These are phyloP conservation scores for Bagarius yarrelli DNA, from an alignment of 2,113 vertebrate genomes.

Conservation along the genomic window DNA sequence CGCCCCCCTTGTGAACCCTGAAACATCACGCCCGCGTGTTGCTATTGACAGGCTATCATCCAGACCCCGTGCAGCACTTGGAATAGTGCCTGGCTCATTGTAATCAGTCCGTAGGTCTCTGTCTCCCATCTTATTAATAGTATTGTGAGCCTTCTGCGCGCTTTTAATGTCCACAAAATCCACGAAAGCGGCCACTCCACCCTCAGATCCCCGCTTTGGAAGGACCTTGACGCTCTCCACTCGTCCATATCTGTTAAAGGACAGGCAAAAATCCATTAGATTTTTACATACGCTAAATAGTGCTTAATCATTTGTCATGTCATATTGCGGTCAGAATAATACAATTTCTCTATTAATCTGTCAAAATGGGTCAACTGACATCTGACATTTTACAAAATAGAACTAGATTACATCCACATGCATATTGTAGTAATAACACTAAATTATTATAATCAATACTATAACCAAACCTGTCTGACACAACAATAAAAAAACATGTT, in stretches of 20 bases:
- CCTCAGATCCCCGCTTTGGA: conserved; percentile 96
- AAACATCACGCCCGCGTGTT: conserved; percentile 98
- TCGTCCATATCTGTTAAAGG: conserved; percentile 88
- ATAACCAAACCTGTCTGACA: not conserved
- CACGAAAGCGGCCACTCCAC: conserved; percentile 99
- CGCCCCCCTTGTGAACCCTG: conserved; percentile 98
- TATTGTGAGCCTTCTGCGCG: conserved; percentile 99
- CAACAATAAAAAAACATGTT: not conserved
- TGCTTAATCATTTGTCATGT: not conserved
- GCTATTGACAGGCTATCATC: conserved; percentile 99
- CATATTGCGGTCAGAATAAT: not conserved
- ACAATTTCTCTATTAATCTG: not conserved
- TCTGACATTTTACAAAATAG: not conserved
- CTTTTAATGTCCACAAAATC: conserved; percentile 99
- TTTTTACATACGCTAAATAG: not conserved
- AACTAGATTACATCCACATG: not conserved
- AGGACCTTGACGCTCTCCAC: conserved; percentile 99
- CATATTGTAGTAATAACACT: not conserved
- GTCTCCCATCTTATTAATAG: conserved; percentile 99
- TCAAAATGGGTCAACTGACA: not conserved
- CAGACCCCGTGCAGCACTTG: conserved; percentile 95
- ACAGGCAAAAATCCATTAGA: conserved; percentile 54
- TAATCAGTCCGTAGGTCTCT: conserved; percentile 99
- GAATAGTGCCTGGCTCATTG: conserved; percentile 99
- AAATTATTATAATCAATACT: not conserved